Percentiles rank a stretch among this genome's conserved stretches.
Evolutionary conservation across 2,797 vertebrate genomes (phyloP).

Genomic region (Menidia menidia): DNA sequence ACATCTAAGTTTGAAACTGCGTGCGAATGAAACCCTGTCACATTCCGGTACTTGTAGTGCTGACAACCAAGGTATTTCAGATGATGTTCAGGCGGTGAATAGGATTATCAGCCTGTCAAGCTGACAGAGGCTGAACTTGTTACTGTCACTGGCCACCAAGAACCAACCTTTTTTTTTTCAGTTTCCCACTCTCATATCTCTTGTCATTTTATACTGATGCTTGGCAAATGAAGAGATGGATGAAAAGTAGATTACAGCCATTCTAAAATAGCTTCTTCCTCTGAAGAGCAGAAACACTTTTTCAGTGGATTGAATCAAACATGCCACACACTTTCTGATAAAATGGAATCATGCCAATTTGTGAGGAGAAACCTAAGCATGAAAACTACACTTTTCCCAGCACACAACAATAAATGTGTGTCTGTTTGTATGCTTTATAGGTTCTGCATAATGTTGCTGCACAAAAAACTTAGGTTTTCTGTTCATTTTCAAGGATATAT

Average conservation of each 20-base stretch:
- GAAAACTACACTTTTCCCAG: not conserved
- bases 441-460: too few relatives aligned
- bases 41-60: too few relatives aligned
- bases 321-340: not conserved
- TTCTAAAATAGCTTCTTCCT: not conserved
- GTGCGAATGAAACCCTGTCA: constrained; percentile 6
- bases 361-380: not conserved
- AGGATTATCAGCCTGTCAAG: constrained; percentile 26
- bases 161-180: constrained; percentile 23
- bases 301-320: not conserved
- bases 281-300: not conserved
- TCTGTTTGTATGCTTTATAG: too few relatives aligned
- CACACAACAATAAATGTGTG: not conserved
- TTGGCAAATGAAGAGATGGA: not conserved
- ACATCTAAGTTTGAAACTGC: not conserved
- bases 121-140: constrained; percentile 21
- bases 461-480: too few relatives aligned
- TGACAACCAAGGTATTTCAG: constrained; percentile 11
- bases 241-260: constrained; percentile 5
- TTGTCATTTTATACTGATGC: constrained; percentile 5
- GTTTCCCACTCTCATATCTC: not conserved
- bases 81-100: constrained; percentile 18
- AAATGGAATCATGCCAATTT: too few relatives aligned
- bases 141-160: constrained; percentile 3
- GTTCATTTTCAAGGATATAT: too few relatives aligned